These are phyloP conservation scores for Tympanoctomys barrerae DNA, from an alignment of 2,797 vertebrate species.

Conservation along the genomic window DNA sequence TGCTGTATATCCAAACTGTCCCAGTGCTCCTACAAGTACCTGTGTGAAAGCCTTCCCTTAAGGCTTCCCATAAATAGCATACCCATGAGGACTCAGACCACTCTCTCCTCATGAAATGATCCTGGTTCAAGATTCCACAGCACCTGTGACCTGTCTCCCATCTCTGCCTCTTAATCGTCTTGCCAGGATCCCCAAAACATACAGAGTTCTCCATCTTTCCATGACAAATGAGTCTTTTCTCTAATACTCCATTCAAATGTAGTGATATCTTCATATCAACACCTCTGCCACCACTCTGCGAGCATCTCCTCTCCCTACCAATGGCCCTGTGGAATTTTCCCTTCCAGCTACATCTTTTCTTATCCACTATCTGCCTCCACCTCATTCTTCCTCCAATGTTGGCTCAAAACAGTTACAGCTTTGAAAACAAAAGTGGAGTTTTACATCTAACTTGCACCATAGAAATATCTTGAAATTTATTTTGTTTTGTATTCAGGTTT, in stretches of 20 bases:
- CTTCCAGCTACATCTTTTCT: background rate
- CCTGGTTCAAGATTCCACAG: background rate
- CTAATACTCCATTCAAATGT: background rate
- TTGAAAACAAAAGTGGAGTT: constrained; percentile 19
- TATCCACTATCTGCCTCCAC: background rate
- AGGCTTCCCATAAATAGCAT: background rate
- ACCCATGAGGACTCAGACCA: background rate
- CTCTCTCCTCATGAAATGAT: background rate
- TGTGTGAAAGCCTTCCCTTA: background rate
- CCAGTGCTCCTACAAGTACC: background rate
- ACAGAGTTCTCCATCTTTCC: background rate
- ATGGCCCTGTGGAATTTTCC: background rate
- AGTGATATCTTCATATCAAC: background rate
- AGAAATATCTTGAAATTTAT: background rate
- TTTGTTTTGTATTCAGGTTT: background rate
- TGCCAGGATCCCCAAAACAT: background rate
- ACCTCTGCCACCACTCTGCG: background rate
- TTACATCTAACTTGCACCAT: background rate
- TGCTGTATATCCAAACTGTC: background rate
- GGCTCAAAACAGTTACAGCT: background rate
- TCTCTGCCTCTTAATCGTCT: background rate
- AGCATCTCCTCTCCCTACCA: background rate
- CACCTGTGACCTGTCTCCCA: background rate
- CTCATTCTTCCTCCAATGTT: background rate
- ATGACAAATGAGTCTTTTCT: constrained; percentile 27